These are phyloP conservation scores for Nomada flava DNA, from an alignment of 2,888 invertebrate species.

Conservation along the genomic window DNA sequence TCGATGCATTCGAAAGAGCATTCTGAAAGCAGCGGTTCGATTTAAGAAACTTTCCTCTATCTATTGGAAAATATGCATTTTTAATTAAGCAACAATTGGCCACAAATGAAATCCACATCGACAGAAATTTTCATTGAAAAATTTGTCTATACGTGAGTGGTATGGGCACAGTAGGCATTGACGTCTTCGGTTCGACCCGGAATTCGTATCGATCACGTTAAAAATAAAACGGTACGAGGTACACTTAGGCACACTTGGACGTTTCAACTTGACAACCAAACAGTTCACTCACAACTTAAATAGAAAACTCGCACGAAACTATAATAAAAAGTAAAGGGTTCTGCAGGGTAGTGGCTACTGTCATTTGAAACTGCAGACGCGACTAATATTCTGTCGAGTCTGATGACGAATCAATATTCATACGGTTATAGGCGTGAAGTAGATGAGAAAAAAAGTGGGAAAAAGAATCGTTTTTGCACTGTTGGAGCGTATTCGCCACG, in stretches of 20 bases:
- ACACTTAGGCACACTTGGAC: background rate
- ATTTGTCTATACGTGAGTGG: background rate
- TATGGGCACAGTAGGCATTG: background rate
- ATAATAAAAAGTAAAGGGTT: background rate
- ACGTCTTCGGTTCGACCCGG: background rate
- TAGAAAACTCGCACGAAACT: no score
- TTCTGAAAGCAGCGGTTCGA: background rate
- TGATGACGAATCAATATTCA: constrained; percentile 35
- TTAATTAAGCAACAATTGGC: background rate
- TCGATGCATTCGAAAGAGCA: background rate
- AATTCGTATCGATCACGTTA: constrained; percentile 21
- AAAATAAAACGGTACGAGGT: constrained; percentile 19
- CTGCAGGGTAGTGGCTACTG: background rate
- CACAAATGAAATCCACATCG: background rate
- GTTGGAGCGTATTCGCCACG: constrained; percentile 4
- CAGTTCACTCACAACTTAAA: background rate
- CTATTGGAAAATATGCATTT: no score
- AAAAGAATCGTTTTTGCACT: constrained; percentile 22
- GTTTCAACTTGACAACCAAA: background rate
- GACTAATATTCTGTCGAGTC: background rate
- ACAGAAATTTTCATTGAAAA: background rate
- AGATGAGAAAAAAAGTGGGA: constrained; percentile 2
- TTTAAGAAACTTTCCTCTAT: constrained; percentile 19
- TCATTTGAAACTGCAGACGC: background rate
- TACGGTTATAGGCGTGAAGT: background rate